phyloP scores from a whole-genome alignment of 1,140 invertebrate genomes.

The Aradophagus sp. region DNA sequence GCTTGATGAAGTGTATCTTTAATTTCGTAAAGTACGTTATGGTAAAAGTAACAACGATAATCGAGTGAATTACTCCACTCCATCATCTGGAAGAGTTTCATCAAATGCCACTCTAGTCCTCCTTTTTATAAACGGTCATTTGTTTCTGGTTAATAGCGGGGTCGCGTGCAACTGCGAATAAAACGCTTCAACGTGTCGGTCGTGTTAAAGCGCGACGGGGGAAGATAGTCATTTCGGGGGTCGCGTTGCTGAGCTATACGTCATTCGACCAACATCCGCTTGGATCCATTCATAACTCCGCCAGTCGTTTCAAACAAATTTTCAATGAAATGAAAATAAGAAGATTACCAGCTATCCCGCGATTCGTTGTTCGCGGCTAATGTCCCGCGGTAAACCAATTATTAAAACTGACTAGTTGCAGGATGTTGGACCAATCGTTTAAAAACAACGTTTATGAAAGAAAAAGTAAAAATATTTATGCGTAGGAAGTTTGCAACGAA shows the following conservation, averaged over 20 bases:
- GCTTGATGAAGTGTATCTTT: no score
- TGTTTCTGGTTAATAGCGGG: constrained; percentile 31
- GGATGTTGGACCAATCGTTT: no score
- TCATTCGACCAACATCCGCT: constrained; percentile 20
- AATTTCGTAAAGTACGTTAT: no score
- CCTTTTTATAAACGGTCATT: constrained; percentile 20
- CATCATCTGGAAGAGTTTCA: constrained; percentile 15
- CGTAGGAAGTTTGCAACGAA: no score
- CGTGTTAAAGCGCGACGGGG: constrained; percentile 8
- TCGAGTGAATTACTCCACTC: constrained; percentile 2
- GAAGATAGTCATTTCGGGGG: constrained; percentile 16
- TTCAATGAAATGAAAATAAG: constrained; percentile 22
- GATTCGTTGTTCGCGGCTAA: no score
- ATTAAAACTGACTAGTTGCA: no score
- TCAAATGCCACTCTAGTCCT: constrained; percentile 2
- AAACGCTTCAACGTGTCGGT: constrained; percentile 23
- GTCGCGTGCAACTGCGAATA: constrained; percentile 39
- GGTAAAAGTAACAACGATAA: neutral
- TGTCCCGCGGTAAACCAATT: no score
- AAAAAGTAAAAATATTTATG: no score
- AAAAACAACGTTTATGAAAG: no score
- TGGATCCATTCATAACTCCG: constrained; percentile 7
- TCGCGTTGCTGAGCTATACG: constrained; percentile 8
- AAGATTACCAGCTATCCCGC: constrained; percentile 5
- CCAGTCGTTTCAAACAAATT: constrained; percentile 11